Percentiles rank a stretch among this genome's conserved stretches.
Evolutionary conservation across 2,888 invertebrate species (phyloP).

Genomic region (Archips xylosteana): DNA sequence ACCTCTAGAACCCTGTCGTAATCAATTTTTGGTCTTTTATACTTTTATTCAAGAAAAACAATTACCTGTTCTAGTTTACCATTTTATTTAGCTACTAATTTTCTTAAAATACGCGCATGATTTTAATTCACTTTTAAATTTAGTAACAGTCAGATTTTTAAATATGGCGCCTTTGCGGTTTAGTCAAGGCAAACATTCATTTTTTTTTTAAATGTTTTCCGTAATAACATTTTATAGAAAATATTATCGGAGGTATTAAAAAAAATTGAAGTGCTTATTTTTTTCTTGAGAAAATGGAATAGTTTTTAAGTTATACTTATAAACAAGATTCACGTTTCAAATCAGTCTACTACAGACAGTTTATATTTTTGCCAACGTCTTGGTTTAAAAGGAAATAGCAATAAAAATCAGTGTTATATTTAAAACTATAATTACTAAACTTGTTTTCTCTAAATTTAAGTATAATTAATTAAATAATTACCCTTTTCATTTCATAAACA

Average conservation of each 20-base stretch:
- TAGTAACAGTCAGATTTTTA: background rate
- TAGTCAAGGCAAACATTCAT: background rate
- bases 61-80: background rate
- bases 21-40: background rate
- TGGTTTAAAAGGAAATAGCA: background rate
- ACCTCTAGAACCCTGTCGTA: conserved; percentile 20
- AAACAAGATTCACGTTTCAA: too few species aligned
- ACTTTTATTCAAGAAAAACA: background rate
- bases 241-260: too few species aligned
- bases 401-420: background rate
- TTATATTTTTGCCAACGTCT: too few species aligned
- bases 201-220: background rate
- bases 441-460: background rate
- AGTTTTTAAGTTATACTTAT: too few species aligned
- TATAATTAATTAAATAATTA: background rate
- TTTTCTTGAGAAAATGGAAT: too few species aligned
- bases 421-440: background rate
- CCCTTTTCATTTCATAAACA: background rate
- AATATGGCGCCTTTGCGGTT: background rate
- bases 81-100: background rate
- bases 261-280: too few species aligned
- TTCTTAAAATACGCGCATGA: background rate
- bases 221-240: background rate
- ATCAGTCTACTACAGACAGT: too few species aligned
- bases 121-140: too few species aligned